Evolutionary conservation across 2,888 invertebrate species (phyloP).

Genomic region (Athalia rosae): DNA sequence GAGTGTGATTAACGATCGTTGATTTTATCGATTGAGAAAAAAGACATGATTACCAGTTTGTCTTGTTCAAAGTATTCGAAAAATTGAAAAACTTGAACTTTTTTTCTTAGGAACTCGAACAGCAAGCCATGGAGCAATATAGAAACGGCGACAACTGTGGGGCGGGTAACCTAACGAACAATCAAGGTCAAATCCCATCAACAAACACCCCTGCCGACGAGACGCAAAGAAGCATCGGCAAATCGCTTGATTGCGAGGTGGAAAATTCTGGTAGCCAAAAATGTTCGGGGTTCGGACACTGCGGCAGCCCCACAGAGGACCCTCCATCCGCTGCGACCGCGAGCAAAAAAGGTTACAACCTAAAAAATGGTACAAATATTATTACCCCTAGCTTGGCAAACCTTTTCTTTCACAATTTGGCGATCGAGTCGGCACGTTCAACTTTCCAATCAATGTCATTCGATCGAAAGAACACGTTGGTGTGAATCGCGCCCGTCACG

Average conservation of each 20-base stretch:
- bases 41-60: not conserved
- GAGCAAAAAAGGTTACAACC: conserved; percentile 47
- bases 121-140: conserved; percentile 69
- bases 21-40: not conserved
- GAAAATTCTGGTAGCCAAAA: conserved; percentile 36
- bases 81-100: not conserved
- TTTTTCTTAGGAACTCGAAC: conserved; percentile 64
- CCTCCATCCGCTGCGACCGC: not conserved
- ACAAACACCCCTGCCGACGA: conserved; percentile 3
- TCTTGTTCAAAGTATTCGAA: not conserved
- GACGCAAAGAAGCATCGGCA: not conserved
- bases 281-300: conserved; percentile 55
- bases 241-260: conserved; percentile 28
- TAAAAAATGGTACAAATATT: conserved; percentile 19
- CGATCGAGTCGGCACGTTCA: too few species aligned
- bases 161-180: conserved; percentile 16
- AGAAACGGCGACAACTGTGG: conserved; percentile 54
- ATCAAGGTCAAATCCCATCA: conserved; percentile 6
- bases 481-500: too few species aligned
- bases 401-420: too few species aligned
- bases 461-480: too few species aligned
- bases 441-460: too few species aligned
- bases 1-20: conserved; percentile 28
- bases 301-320: conserved; percentile 49
- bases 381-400: not conserved